Conservation (phyloP, 2,113 vertebrate genomes). For the Myotis yumanensis region DNA sequence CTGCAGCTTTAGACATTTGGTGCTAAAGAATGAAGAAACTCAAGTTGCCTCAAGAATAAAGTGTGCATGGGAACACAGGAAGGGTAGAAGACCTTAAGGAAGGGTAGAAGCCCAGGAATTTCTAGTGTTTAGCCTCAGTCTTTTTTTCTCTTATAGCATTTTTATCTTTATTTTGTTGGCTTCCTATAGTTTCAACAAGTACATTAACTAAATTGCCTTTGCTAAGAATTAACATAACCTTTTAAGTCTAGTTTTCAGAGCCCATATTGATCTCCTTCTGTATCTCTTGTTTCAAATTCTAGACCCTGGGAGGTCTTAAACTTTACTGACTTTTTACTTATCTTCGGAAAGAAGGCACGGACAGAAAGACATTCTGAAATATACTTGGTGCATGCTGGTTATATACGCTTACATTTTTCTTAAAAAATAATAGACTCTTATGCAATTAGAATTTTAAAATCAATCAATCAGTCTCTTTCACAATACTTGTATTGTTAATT, state of each 20-base stretch:
- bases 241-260: conserved; percentile 41
- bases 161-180: conserved; percentile 35
- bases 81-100: neutral
- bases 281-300: conserved; percentile 34
- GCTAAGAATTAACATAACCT: neutral
- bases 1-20: neutral
- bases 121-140: neutral
- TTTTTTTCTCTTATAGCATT: neutral
- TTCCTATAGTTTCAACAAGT: neutral
- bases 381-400: neutral
- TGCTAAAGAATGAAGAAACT: conserved; percentile 15
- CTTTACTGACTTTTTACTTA: conserved; percentile 24
- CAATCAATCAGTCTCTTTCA: neutral
- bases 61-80: neutral
- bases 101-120: conserved; percentile 7
- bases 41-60: conserved; percentile 20
- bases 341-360: neutral
- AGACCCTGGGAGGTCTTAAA: conserved; percentile 30
- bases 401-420: conserved; percentile 26
- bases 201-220: neutral
- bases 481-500: conserved; percentile 21
- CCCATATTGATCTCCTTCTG: neutral
- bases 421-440: conserved; percentile 41
- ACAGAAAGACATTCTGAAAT: conserved; percentile 37
- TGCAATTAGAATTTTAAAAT: conserved; percentile 29